Conservation (phyloP, 2,113 vertebrate genomes). For the Brachionichthys hirsutus region DNA sequence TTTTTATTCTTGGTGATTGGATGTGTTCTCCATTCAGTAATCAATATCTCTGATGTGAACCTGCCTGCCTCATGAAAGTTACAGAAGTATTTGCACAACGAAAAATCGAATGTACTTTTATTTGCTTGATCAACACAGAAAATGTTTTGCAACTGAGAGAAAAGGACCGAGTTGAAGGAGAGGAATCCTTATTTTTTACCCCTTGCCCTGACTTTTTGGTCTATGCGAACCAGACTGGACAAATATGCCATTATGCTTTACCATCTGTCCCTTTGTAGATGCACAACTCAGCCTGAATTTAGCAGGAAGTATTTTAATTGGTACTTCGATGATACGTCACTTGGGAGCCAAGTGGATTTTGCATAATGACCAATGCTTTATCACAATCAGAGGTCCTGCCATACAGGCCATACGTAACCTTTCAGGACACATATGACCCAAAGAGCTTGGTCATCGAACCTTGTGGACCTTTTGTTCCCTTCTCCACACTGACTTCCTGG, state of each 20-base stretch:
- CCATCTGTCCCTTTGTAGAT: slow-evolving; percentile 62
- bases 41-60: slow-evolving; percentile 37
- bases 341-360: slow-evolving; percentile 55
- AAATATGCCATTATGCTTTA: slow-evolving; percentile 57
- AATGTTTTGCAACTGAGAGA: slow-evolving; percentile 40
- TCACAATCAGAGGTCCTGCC: slow-evolving; percentile 31
- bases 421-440: slow-evolving; percentile 33
- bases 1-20: slow-evolving; percentile 21
- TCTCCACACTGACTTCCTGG: slow-evolving; percentile 1
- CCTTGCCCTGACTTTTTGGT: slow-evolving; percentile 51
- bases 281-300: slow-evolving; percentile 42
- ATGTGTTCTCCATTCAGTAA: slow-evolving; percentile 32
- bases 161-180: slow-evolving; percentile 34
- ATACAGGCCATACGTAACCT: slow-evolving; percentile 36
- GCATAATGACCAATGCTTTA: slow-evolving; percentile 57
- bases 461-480: slow-evolving; percentile 46
- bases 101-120: slow-evolving; percentile 35
- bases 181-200: slow-evolving; percentile 40
- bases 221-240: slow-evolving; percentile 42
- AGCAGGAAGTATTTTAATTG: slow-evolving; percentile 62
- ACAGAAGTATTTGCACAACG: slow-evolving; percentile 18
- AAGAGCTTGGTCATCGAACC: slow-evolving; percentile 52
- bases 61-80: slow-evolving; percentile 37
- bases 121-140: slow-evolving; percentile 46
- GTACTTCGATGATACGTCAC: slow-evolving; percentile 50